Conservation (phyloP, 2,888 invertebrate genomes). For the Mimumesa dahlbomi region DNA sequence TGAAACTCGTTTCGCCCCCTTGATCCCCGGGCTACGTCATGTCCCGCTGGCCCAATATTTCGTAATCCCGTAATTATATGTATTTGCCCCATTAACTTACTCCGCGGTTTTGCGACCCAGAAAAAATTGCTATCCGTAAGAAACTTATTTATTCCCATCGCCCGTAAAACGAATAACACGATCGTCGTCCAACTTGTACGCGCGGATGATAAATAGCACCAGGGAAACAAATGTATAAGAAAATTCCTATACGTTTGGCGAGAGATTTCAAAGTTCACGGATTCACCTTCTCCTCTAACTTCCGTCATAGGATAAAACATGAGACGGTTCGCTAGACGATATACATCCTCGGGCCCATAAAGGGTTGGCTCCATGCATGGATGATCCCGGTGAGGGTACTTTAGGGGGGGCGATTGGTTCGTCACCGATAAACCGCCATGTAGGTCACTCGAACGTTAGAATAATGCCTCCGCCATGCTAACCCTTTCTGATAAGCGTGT, state of each 20-base stretch:
- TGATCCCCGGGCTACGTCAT: conserved; percentile 24
- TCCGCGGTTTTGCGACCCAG: too few species aligned
- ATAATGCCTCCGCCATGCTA: conserved; percentile 54
- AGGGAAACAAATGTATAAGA: too few species aligned
- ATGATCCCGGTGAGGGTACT: conserved; percentile 18
- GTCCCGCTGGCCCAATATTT: conserved; percentile 58
- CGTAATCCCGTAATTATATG: conserved; percentile 62
- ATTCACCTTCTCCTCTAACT: conserved; percentile 34
- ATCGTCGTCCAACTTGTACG: too few species aligned
- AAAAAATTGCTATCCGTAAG: too few species aligned
- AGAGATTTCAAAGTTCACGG: too few species aligned
- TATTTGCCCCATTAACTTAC: conserved; percentile 59
- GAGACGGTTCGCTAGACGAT: conserved; percentile 1
- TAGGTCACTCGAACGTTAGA: conserved; percentile 53
- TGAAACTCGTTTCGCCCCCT: conserved; percentile 40
- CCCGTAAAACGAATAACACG: too few species aligned
- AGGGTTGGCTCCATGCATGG: conserved; percentile 27
- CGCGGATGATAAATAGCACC: too few species aligned
- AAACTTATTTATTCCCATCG: too few species aligned
- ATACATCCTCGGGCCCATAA: background rate
- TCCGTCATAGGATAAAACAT: conserved; percentile 1
- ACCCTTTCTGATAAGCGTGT: conserved; percentile 57
- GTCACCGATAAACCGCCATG: conserved; percentile 53
- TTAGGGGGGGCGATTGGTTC: conserved; percentile 36
- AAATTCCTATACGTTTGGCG: too few species aligned